Percentiles rank a stretch among this genome's conserved stretches.
phyloP scores from a whole-genome alignment of 2,797 vertebrate genomes.

The Pristis pectinata region DNA sequence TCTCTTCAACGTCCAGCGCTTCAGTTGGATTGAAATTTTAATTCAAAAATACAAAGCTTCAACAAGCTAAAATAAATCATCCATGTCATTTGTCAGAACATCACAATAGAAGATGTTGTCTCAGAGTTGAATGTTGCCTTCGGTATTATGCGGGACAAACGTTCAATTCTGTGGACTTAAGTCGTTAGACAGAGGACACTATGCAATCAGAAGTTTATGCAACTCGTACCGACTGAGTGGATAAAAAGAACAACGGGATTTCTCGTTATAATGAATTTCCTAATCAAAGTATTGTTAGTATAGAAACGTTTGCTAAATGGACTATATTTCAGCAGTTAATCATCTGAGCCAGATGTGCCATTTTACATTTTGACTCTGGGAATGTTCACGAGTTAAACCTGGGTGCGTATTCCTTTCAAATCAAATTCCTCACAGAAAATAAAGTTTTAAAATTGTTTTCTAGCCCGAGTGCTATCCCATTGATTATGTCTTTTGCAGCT shows the following conservation, averaged over 20 bases:
- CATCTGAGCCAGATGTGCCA: too few relatives aligned
- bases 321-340: neutral
- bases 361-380: neutral
- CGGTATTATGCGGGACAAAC: too few relatives aligned
- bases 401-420: neutral
- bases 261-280: neutral
- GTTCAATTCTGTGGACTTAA: neutral
- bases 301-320: neutral
- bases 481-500: neutral
- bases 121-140: neutral
- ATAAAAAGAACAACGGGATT: neutral
- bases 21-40: neutral
- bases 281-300: neutral
- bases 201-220: neutral
- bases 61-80: neutral
- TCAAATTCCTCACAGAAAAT: constrained; percentile 5
- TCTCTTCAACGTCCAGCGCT: neutral
- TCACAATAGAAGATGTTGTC: neutral
- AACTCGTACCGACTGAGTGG: neutral
- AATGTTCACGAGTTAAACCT: neutral
- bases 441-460: neutral
- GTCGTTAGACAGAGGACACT: too few relatives aligned
- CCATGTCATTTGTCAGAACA: neutral
- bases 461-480: constrained; percentile 32
- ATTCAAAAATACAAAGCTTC: neutral